These are phyloP conservation scores for Salmo trutta DNA, from an alignment of 2,797 vertebrate genomes.

Conservation along the genomic window DNA sequence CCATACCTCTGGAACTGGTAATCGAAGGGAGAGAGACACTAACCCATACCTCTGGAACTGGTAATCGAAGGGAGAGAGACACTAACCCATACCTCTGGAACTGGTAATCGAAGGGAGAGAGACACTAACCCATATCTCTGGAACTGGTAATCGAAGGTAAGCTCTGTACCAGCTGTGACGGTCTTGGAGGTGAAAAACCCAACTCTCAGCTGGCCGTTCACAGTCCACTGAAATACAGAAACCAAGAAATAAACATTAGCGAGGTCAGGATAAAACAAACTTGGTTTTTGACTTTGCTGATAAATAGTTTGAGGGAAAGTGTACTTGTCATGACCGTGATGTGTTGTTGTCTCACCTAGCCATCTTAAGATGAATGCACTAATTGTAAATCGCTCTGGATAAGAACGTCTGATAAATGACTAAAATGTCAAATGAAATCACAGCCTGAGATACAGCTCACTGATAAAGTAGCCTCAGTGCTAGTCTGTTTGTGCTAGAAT, in stretches of 20 bases:
- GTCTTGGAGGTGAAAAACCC: slow-evolving; percentile 96
- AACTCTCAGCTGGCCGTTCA: slow-evolving; percentile 95
- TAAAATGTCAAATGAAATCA: neutral
- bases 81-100: no score
- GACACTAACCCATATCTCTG: slow-evolving; percentile 92
- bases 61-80: no score
- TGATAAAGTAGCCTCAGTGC: neutral
- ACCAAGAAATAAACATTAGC: neutral
- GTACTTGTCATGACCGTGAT: no score
- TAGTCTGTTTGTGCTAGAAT: no score
- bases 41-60: no score
- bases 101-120: neutral
- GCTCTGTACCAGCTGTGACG: slow-evolving; percentile 87
- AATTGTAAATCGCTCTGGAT: no score
- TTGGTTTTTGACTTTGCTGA: neutral
- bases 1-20: no score
- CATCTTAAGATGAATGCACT: no score
- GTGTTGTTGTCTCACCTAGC: no score
- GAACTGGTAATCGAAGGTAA: slow-evolving; percentile 98
- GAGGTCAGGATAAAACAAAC: slow-evolving; percentile 12
- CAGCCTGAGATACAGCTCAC: neutral
- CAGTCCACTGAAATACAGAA: slow-evolving; percentile 87
- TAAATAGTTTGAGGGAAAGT: no score
- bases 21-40: no score
- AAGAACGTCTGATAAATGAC: no score